Base-by-base conservation (phyloP, 1,140 invertebrate species). In the Drosophila pseudoobscura region DNA sequence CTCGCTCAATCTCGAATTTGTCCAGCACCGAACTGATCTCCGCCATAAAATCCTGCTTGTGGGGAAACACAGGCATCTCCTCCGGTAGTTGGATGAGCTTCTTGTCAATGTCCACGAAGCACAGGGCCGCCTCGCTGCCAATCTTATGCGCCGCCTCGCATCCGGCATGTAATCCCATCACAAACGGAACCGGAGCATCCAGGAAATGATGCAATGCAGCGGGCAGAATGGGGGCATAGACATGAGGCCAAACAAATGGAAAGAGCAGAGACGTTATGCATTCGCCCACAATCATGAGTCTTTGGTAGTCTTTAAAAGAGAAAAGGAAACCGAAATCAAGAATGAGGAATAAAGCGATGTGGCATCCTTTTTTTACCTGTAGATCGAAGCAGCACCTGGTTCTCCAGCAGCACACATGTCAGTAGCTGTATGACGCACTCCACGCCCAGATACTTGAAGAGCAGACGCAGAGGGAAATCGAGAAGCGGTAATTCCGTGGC, bases 221-320 rank as follows among this genome's bases (percentile, higher is more conserved):
- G 2, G 99, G 99, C 69, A 99, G 93, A 85, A 99, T 99, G 5
- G 99, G 99, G 24, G 99, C 99, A 92, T 99, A 99, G 0, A 99
- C 98, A 92, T 99, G 98, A 56, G 98, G 97, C 99, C 99, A 99
- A 6, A 95, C 93, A 91, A 99, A 99, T 0, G 99, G 99, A 91
- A 99, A 97, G 3, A 99, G 92, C 22, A 99, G 92, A 0, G 96
- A 94, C 29, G 95, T 97, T 50, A 99, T 95, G 78, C 97, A 96
- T 92, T 99, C 99, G 13, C 98, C 97, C 2, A 99, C 97, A 47
- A 99, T 93, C 98, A 99, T 99, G 66, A 99, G 92, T 85, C 96
- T 96, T 92, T 98, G 96, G 92, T 97, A 97, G 93, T 99, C 98
- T 95, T 94, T n/a, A 58, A 17, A 17, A 8, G 5, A 45, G 49